Conservation (phyloP, 2,113 vertebrate species). For the Seriola dumerili region DNA sequence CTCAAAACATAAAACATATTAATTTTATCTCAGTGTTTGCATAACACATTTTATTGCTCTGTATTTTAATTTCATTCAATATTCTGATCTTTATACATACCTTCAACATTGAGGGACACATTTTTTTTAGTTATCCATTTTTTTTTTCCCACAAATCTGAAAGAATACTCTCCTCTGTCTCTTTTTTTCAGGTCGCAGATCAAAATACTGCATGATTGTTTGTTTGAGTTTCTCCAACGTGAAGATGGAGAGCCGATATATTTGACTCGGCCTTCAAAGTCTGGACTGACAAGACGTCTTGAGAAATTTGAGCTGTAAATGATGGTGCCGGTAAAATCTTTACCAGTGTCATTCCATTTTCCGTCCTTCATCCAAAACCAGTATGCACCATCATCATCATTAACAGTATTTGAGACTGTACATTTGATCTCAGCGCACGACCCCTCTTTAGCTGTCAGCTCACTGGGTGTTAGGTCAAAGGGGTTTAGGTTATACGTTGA, state of each 20-base stretch:
- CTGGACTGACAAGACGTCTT: not conserved
- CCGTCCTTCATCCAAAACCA: slow-evolving; percentile 79
- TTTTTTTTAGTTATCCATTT: fast-evolving
- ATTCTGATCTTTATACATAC: slow-evolving; percentile 54
- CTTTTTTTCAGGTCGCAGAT: slow-evolving; percentile 60
- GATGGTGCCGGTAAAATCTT: not conserved
- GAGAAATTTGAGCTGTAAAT: slow-evolving; percentile 42
- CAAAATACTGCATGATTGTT: slow-evolving; percentile 26
- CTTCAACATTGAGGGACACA: slow-evolving; percentile 40
- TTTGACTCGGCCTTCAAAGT: slow-evolving; percentile 58
- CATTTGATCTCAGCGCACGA: slow-evolving; percentile 76
- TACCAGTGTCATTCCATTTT: fast-evolving
- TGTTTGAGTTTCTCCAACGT: fast-evolving
- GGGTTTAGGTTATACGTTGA: fast-evolving
- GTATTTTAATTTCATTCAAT: not conserved
- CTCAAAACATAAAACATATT: not conserved
- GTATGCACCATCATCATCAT: fast-evolving
- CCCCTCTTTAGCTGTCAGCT: slow-evolving; percentile 46
- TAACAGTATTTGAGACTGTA: fast-evolving
- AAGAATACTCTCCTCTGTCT: slow-evolving; percentile 72
- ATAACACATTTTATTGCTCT: not conserved
- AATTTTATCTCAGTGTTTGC: not conserved
- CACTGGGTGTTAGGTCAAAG: not conserved
- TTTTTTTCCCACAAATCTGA: slow-evolving; percentile 29
- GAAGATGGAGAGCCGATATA: fast-evolving